These are phyloP conservation scores for Stichopus horrens DNA, from an alignment of 53 echinoderm and acorn worm species.

Conservation along the genomic window DNA sequence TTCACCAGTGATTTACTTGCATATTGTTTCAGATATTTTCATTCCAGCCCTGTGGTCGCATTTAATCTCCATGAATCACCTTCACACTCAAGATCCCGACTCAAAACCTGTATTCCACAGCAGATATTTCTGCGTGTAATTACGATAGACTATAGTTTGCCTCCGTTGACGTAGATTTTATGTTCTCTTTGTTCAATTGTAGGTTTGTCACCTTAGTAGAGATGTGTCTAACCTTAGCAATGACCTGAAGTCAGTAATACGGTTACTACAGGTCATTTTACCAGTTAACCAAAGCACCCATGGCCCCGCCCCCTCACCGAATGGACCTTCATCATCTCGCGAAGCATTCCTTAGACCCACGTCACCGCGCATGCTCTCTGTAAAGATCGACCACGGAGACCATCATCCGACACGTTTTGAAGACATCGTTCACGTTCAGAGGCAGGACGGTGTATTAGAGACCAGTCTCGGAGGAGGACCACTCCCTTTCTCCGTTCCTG, in stretches of 20 bases:
- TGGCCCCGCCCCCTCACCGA: conserved; percentile 45
- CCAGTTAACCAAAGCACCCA: conserved; percentile 46
- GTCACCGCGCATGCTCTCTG: conserved; percentile 64
- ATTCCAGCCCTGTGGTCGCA: no score
- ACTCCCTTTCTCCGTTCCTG: conserved; percentile 38
- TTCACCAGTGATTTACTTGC: no score
- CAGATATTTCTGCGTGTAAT: no score
- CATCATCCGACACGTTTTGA: conserved; percentile 52
- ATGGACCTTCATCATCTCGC: conserved; percentile 55
- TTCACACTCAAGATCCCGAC: no score
- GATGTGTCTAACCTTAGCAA: conserved; percentile 94
- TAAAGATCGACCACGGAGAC: conserved; percentile 71
- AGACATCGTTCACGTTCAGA: conserved; percentile 89
- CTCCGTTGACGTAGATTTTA: neutral
- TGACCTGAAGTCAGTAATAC: conserved; percentile 86
- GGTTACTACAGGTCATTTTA: conserved; percentile 79
- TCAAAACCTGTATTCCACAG: no score
- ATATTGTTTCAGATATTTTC: no score
- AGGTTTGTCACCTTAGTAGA: conserved; percentile 89
- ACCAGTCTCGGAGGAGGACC: conserved; percentile 85
- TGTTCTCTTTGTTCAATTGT: neutral
- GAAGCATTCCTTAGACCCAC: conserved; percentile 31
- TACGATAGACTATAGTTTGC: neutral
- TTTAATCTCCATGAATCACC: no score
- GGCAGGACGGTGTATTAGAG: conserved; percentile 87